A percentile compares a stretch with the other conserved stretches of the same genome.
Conservation (phyloP, 2,888 invertebrate genomes). For the Calliscelio sp. region DNA sequence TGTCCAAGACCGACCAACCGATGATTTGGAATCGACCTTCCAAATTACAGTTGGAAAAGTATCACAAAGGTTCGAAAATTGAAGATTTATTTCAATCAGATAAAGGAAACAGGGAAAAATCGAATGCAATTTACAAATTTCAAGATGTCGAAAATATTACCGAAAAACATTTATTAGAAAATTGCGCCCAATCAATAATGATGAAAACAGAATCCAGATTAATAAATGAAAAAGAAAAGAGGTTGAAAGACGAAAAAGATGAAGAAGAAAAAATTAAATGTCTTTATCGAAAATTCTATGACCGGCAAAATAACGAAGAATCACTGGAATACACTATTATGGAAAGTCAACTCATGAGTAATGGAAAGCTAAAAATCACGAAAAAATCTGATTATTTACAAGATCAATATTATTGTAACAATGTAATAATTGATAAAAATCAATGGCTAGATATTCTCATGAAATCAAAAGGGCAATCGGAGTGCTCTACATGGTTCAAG, state of each 20-base stretch:
- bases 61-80: constrained; percentile 22
- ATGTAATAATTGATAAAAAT: constrained; percentile 29
- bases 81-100: constrained; percentile 17
- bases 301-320: not conserved
- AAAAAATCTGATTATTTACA: constrained; percentile 2
- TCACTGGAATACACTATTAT: not conserved
- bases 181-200: not conserved
- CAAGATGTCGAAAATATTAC: not conserved
- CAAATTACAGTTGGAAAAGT: constrained; percentile 33
- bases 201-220: not conserved
- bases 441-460: constrained; percentile 28
- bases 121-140: not conserved
- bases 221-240: not conserved
- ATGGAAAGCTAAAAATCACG: constrained; percentile 1
- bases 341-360: constrained; percentile 7
- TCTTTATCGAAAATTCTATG: not conserved
- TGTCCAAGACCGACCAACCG: constrained; percentile 36
- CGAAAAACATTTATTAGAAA: not conserved
- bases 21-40: constrained; percentile 51
- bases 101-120: not conserved
- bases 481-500: constrained; percentile 14
- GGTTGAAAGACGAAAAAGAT: not conserved
- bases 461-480: constrained; percentile 26
- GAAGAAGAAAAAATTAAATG: not conserved
- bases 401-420: constrained; percentile 18